Evolutionary conservation across 2,113 vertebrate genomes (phyloP), one percentile per base, ranked within the genome.

Genomic region (Synodontis membranacea): DNA sequence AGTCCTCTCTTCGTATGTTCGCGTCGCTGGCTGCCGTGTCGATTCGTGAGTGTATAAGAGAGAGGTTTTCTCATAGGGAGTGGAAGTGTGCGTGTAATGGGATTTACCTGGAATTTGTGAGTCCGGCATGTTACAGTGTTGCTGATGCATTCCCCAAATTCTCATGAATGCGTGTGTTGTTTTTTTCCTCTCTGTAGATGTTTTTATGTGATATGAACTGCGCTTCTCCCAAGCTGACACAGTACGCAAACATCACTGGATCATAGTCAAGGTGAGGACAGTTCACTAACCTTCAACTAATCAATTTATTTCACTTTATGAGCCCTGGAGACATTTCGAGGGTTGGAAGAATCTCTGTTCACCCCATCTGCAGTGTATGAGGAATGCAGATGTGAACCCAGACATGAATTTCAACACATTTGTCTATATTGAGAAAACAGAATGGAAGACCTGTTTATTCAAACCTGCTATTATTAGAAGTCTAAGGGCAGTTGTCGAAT

Each of bases 181-280:
- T 42, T 54, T 17, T 14, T 54, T 78, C 56, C 39, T 54, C 21
- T 82, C 37, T 82, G 31, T 64, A 88, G 74, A 86, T 83, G 70
- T 87, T 79, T 87, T 79, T 21, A 19, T 56, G 19, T 82, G 83
- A 78, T 70, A 78, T 79, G 56, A 64, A 11, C 81, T 76, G 68
- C 66, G 60, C 11, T 48, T 84, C 50, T 37, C 39, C 85, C 48
- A 87, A 78, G 31, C 31, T 70, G 50, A 81, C 44, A 37, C 44
- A 21, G 48, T 76, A 46, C 76, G 81, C 52, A 31, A 48, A 12
- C 39, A 60, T 48, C 48, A 12, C 48, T 52, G 60, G 79, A 37
- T 85, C 44, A 2, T 52, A 84, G 50, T 68, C 58, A 89, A 82
- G 86, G 88, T 87, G 82, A 54, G 82, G 17, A 42, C 46, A 31